Conservation (phyloP, 2,113 vertebrate genomes). For the Pelusios castaneus region DNA sequence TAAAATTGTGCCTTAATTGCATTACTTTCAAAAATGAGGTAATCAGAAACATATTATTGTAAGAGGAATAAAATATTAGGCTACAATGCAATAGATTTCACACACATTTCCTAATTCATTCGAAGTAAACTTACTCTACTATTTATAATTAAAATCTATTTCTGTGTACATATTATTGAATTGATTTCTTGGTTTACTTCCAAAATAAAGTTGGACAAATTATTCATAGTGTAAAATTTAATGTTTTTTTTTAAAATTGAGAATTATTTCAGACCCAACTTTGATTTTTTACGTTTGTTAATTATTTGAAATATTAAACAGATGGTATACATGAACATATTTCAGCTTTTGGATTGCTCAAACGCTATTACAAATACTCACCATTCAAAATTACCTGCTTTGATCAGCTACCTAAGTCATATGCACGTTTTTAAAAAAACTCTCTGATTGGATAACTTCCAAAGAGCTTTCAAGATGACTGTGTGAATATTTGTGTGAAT, state of each 20-base stretch:
- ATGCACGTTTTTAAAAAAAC: neutral
- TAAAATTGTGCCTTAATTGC: neutral
- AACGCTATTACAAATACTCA: neutral
- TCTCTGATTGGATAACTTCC: neutral
- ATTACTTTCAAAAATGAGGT: neutral
- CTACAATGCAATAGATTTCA: neutral
- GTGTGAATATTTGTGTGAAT: neutral
- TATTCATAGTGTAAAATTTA: neutral
- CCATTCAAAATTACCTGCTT: neutral
- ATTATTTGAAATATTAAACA: neutral
- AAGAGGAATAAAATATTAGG: neutral
- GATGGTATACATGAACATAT: neutral
- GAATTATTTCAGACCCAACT: neutral
- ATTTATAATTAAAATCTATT: neutral
- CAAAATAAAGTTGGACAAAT: neutral
- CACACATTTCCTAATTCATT: neutral
- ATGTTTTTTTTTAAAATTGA: neutral
- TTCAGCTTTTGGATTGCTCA: neutral
- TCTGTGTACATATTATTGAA: neutral
- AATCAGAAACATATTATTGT: neutral
- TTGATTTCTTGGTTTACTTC: neutral
- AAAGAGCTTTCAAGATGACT: conserved; percentile 1
- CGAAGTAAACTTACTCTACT: neutral
- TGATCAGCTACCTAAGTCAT: neutral
- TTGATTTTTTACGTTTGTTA: neutral